Evolutionary conservation across 2,888 invertebrate genomes (phyloP).

Genomic region (Ligdia adustata): DNA sequence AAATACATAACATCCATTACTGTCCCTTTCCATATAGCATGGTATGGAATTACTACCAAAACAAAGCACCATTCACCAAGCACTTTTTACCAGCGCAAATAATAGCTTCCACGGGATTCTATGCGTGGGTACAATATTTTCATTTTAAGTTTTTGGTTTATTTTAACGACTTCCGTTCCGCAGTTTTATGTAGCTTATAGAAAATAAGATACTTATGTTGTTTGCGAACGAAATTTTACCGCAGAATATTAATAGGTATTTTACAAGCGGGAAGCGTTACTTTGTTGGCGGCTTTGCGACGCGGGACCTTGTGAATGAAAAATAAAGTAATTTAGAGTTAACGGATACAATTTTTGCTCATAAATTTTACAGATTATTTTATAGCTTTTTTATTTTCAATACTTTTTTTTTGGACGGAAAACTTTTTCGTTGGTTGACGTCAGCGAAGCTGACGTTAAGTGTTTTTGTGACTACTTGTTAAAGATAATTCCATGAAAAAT

Average conservation of each 20-base stretch:
- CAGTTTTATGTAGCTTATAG: conserved; percentile 13
- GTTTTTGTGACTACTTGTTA: no score
- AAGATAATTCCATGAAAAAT: no score
- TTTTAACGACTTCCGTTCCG: conserved; percentile 28
- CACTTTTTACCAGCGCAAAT: neutral
- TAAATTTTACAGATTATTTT: conserved; percentile 1
- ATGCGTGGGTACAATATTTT: conserved; percentile 28
- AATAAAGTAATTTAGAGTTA: conserved; percentile 12
- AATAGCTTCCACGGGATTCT: conserved; percentile 18
- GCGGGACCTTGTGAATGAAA: conserved; percentile 12
- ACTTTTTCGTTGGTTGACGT: no score
- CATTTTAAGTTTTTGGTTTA: conserved; percentile 22
- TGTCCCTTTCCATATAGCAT: no score
- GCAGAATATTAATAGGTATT: conserved; percentile 20
- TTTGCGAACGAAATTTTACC: conserved; percentile 21
- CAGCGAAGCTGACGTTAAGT: no score
- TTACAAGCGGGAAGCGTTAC: conserved; percentile 11
- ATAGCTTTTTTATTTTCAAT: no score
- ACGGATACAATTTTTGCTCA: conserved; percentile 1
- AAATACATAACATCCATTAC: no score
- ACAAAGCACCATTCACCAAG: conserved; percentile 16
- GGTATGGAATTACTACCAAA: conserved; percentile 11
- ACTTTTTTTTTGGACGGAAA: no score
- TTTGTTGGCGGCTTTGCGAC: conserved; percentile 10
- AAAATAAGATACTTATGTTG: conserved; percentile 15